These are phyloP conservation scores for Magallana ariakensis DNA, from an alignment of 1,140 invertebrate species.

Conservation along the genomic window DNA sequence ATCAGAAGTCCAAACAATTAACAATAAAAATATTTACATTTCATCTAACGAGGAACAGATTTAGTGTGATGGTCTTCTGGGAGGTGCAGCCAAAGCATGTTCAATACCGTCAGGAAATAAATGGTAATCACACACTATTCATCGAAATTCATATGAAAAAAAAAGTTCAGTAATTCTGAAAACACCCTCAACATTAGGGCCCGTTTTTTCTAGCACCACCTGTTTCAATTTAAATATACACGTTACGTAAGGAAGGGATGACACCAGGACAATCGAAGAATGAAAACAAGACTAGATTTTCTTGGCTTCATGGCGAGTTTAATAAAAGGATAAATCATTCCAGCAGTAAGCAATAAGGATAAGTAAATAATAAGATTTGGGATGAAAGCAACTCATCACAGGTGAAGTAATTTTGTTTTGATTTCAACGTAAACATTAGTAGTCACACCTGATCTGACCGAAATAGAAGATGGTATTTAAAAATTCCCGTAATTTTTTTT, in stretches of 20 bases:
- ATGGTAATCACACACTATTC: too few relatives aligned
- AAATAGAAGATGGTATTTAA: neutral
- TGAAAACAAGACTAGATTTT: slow-evolving; percentile 14
- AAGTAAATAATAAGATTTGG: neutral
- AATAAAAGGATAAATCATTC: neutral
- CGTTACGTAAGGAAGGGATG: neutral
- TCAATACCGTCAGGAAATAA: too few relatives aligned
- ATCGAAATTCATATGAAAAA: too few relatives aligned
- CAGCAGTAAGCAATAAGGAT: neutral
- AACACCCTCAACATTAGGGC: too few relatives aligned
- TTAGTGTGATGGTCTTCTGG: neutral
- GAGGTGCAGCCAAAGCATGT: neutral
- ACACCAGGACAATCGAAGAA: neutral
- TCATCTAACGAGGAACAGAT: neutral
- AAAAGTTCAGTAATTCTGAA: too few relatives aligned
- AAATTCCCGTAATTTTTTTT: neutral
- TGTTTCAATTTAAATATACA: neutral
- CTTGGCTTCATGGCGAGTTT: slow-evolving; percentile 6
- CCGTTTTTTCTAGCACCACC: neutral
- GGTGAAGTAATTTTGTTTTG: slow-evolving; percentile 31
- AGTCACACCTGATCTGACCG: neutral
- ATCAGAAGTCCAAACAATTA: slow-evolving; percentile 33
- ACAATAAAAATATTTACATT: slow-evolving; percentile 23
- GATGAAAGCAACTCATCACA: neutral
- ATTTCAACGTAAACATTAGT: neutral